Percentiles rank a stretch among this genome's conserved stretches.
These are phyloP conservation scores for Actenoides hombroni DNA, from an alignment of 2,113 vertebrate genomes.

Conservation along the genomic window DNA sequence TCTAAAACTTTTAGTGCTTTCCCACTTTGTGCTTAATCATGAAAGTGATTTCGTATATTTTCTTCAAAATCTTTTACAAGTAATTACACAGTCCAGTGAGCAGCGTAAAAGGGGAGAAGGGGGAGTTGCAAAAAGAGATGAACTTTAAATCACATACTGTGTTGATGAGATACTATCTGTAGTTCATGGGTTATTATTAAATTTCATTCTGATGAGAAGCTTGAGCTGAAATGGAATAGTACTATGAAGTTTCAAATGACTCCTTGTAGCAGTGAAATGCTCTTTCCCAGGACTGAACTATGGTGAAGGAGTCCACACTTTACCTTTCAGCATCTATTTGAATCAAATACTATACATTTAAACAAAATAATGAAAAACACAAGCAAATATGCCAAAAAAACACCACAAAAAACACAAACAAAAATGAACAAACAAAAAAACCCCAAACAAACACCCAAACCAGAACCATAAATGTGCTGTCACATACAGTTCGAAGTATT, in stretches of 20 bases:
- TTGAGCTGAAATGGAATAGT: slow-evolving; percentile 16
- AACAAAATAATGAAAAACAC: not conserved
- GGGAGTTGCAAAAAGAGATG: not conserved
- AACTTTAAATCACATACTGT: not conserved
- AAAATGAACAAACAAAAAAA: too few relatives aligned
- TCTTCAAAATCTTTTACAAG: slow-evolving; percentile 18
- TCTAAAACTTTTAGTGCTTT: not conserved
- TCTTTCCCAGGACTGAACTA: not conserved
- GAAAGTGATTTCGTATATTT: slow-evolving; percentile 2
- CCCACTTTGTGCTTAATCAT: not conserved
- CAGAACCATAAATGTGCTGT: not conserved
- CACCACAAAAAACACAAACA: too few relatives aligned
- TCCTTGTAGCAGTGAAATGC: not conserved
- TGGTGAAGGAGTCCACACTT: not conserved
- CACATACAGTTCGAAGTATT: not conserved
- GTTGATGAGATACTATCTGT: slow-evolving; percentile 2
- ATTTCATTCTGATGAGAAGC: slow-evolving; percentile 3
- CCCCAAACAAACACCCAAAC: not conserved
- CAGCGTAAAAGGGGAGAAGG: not conserved
- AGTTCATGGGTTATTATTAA: slow-evolving; percentile 16
- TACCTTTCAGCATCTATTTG: not conserved
- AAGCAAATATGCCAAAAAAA: not conserved
- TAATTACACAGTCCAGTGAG: slow-evolving; percentile 1
- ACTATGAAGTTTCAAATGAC: not conserved
- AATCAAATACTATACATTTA: not conserved